Percentiles rank a stretch among this genome's conserved stretches.
phyloP scores from a whole-genome alignment of 1,140 invertebrate species.

The Protaetia brevitarsis region DNA sequence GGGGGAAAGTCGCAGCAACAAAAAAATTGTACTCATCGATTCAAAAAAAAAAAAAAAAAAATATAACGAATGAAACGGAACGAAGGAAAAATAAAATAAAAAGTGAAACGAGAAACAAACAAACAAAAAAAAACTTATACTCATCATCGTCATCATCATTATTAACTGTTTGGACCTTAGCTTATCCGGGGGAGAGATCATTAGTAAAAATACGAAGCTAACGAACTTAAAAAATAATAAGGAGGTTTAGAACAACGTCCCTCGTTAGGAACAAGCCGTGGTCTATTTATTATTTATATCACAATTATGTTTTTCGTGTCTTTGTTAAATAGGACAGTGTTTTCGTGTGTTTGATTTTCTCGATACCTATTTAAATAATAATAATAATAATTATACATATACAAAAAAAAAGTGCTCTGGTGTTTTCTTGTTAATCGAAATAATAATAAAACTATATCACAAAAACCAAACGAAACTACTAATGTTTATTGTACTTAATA shows the following conservation, averaged over 20 bases:
- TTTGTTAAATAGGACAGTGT: slow-evolving; percentile 37
- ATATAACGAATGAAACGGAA: no score
- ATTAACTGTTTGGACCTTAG: slow-evolving; percentile 34
- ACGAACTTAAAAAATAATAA: slow-evolving; percentile 33
- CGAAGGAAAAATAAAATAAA: no score
- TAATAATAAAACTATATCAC: not conserved
- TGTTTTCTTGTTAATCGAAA: not conserved
- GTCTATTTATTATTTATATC: slow-evolving; percentile 46
- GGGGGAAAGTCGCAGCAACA: no score
- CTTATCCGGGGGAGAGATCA: slow-evolving; percentile 44
- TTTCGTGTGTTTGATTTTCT: slow-evolving; percentile 18
- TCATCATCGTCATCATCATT: no score
- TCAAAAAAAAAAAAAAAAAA: no score
- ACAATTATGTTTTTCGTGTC: slow-evolving; percentile 44
- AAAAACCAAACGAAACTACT: no score
- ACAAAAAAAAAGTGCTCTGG: no score
- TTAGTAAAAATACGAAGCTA: slow-evolving; percentile 38
- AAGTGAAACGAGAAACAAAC: no score
- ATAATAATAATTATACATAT: not conserved
- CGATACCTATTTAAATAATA: not conserved
- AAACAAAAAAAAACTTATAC: slow-evolving; percentile 4
- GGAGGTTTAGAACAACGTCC: slow-evolving; percentile 38
- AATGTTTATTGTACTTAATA: no score
- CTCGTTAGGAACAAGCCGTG: slow-evolving; percentile 46
- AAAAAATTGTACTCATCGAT: no score